Evolutionary conservation across 53 echinoderm and acorn worm species (phyloP), one percentile per base, ranked within the genome.

Genomic region (Echinarachnius parma): DNA sequence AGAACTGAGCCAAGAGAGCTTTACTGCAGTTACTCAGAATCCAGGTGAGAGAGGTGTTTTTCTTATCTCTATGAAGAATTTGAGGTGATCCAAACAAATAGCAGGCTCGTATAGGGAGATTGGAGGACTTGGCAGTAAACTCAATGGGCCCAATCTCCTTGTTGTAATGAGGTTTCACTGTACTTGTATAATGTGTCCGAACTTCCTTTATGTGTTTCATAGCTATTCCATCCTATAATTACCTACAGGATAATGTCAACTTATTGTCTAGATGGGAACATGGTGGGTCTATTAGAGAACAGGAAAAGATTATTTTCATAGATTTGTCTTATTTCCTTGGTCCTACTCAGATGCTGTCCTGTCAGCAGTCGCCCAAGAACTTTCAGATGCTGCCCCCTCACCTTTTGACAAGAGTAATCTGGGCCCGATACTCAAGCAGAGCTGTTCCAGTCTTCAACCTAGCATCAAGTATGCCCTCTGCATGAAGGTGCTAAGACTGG

Each of bases 21-120:
- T 93, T 13, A 48, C 21, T 13, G 52, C 70, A 36, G 31, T 89
- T 24, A 69, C 89, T 28, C 25, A 34, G 13, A 19, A 77, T 4
- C 71, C 93, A 86, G 93, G 93, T 93, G 67, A 39, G 7, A 39
- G n/a, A 18, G 65, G 19, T 31, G 14, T 11, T n/a, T n/a, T n/a
- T n/a, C n/a, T n/a, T n/a, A n/a, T n/a, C n/a, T n/a, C n/a, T n/a
- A n/a, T n/a, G n/a, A n/a, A n/a, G n/a, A n/a, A n/a, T n/a, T n/a
- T n/a, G n/a, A n/a, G n/a, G n/a, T n/a, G n/a, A n/a, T n/a, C n/a
- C n/a, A n/a, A n/a, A n/a, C n/a, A n/a, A n/a, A n/a, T n/a, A n/a
- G n/a, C n/a, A n/a, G n/a, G n/a, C n/a, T n/a, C n/a, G n/a, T n/a
- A n/a, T n/a, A n/a, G n/a, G n/a, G n/a, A n/a, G n/a, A n/a, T n/a